Evolutionary conservation across 2,888 invertebrate genomes (phyloP), one percentile per base, ranked within the genome.

Genomic region (Agelastica alni): DNA sequence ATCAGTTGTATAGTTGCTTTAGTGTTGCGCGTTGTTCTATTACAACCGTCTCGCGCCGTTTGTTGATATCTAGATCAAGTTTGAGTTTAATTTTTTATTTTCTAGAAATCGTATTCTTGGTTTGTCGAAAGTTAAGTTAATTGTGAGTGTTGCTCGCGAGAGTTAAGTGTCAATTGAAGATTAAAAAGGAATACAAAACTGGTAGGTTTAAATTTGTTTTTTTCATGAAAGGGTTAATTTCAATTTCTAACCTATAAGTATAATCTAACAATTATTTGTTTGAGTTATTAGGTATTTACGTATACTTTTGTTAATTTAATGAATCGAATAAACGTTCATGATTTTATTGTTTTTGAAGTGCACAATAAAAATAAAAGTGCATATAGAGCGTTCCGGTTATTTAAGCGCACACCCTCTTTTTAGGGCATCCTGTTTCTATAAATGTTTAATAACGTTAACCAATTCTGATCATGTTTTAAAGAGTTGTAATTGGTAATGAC

Each of bases 1-100:
- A 3, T 26, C 26, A 6, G 2, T 26, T 9, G 26, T 9, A 26
- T 26, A n/a, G n/a, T n/a, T n/a, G n/a, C n/a, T 26, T 9, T n/a
- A 4, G 37, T 39, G 41, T n/a, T 41, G 49, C 41, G 49, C 49
- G 41, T 49, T 31, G 49, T 49, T 31, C 30, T 49, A 18, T n/a
- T 9, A 17, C 18, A 49, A 9, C 18, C 42, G 49, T 12, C 41
- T 26, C 42, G 49, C 49, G 49, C 49, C 49, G 49, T 49, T 49
- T 49, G 49, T 49, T 49, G 48, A 37, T 48, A 48, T 39, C 13
- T n/a, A 10, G 28, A 22, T 48, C 32, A 12, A 32, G 20, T 32
- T 4, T 2, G 14, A 48, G 20, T 18, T 20, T 10, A 22, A 28
- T 49, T 49, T 49, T 49, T 49, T 41, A 41, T 49, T 49, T 49